phyloP scores from a whole-genome alignment of 1,140 invertebrate species.

The Pseudomyrmex sp. region DNA sequence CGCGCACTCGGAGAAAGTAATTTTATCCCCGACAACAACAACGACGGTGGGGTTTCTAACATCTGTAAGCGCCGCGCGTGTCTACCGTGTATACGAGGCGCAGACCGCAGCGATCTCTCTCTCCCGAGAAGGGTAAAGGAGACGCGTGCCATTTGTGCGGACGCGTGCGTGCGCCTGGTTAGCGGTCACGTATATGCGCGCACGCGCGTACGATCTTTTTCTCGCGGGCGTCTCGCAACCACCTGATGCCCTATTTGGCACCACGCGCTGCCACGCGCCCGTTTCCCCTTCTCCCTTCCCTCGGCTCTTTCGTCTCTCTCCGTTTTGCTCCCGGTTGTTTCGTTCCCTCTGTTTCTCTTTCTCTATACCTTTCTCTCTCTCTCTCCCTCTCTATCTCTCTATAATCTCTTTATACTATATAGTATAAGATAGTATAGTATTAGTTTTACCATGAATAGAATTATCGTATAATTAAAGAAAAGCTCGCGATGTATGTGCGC shows the following conservation, averaged over 20 bases:
- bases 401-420: no score
- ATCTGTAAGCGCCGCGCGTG: conserved; percentile 62
- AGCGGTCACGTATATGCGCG: conserved; percentile 69
- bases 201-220: conserved; percentile 73
- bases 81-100: conserved; percentile 18
- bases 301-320: neutral
- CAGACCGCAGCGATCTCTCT: conserved; percentile 1
- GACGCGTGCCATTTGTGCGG: conserved; percentile 73
- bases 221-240: conserved; percentile 76
- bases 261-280: conserved; percentile 75
- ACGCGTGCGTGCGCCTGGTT: conserved; percentile 61
- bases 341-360: no score
- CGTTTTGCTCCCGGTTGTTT: conserved; percentile 26
- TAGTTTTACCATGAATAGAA: no score
- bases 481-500: no score
- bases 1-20: conserved; percentile 42
- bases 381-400: neutral
- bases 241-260: conserved; percentile 81
- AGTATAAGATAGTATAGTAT: no score
- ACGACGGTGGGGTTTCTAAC: conserved; percentile 13
- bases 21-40: conserved; percentile 34
- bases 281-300: conserved; percentile 49
- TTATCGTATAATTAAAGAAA: no score
- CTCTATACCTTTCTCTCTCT: conserved; percentile 37
- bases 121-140: conserved; percentile 54